Conservation (phyloP, 2,888 invertebrate species). For the Protula sp. region DNA sequence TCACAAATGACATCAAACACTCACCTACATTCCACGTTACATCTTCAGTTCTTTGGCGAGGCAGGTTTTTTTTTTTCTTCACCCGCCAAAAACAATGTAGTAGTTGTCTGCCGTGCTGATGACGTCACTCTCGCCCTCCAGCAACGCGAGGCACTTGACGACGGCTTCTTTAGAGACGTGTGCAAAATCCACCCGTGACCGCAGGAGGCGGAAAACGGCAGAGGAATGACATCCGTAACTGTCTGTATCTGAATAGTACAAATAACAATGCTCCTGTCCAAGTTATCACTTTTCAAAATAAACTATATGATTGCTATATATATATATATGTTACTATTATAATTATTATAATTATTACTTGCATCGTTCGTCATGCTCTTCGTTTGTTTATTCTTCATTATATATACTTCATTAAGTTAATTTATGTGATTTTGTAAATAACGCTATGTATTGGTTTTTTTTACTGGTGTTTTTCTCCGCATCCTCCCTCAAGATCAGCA, state of each 20-base stretch:
- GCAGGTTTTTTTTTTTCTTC: too few relatives aligned
- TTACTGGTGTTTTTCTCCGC: neutral
- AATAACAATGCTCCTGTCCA: neutral
- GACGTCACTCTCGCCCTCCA: constrained; percentile 8
- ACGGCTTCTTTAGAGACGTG: neutral
- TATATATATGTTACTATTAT: too few relatives aligned
- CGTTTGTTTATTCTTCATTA: too few relatives aligned
- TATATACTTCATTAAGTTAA: too few relatives aligned
- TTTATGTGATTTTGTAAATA: too few relatives aligned
- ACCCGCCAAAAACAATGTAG: constrained; percentile 5
- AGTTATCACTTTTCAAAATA: neutral
- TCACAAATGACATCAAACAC: too few relatives aligned
- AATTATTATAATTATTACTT: too few relatives aligned
- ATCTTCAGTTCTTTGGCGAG: too few relatives aligned
- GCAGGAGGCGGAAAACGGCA: neutral
- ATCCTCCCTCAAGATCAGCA: neutral
- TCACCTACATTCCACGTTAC: too few relatives aligned
- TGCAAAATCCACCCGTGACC: constrained; percentile 1
- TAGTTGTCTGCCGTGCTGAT: constrained; percentile 2
- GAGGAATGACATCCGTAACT: neutral
- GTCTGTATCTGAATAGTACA: neutral
- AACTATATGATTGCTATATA: too few relatives aligned
- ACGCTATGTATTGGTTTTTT: too few relatives aligned
- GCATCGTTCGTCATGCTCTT: too few relatives aligned
- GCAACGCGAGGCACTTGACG: neutral